Evolutionary conservation across 2,888 invertebrate species (phyloP).

Genomic region (Archaeoteleia sp.): DNA sequence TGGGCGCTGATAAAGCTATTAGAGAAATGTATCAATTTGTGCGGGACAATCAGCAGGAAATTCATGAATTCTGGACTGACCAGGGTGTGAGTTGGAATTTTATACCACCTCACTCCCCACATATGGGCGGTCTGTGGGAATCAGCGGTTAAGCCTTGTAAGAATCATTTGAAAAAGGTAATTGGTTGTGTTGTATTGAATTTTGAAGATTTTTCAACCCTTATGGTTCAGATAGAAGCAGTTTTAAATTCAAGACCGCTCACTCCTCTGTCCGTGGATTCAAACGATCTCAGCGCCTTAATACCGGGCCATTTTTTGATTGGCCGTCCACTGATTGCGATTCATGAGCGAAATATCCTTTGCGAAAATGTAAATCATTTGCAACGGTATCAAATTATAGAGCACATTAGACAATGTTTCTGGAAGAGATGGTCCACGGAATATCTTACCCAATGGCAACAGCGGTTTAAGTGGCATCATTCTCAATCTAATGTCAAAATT

Average conservation of each 20-base stretch:
- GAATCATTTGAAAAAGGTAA: conserved; percentile 42
- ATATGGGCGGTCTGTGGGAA: conserved; percentile 60
- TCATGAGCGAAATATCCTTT: conserved; percentile 19
- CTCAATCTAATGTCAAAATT: conserved; percentile 8
- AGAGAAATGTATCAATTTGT: neutral
- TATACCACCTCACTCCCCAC: conserved; percentile 54
- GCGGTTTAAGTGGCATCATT: conserved; percentile 26
- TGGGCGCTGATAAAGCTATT: conserved; percentile 33
- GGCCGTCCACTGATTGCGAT: conserved; percentile 21
- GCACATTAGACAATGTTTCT: conserved; percentile 37
- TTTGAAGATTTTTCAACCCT: conserved; percentile 52
- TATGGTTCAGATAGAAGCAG: conserved; percentile 29
- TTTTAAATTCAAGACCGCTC: conserved; percentile 41
- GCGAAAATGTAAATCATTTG: conserved; percentile 23
- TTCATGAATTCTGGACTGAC: conserved; percentile 9
- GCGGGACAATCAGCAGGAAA: neutral
- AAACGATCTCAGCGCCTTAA: conserved; percentile 23
- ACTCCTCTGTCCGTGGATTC: conserved; percentile 41
- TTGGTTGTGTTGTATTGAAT: conserved; percentile 21
- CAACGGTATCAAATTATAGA: conserved; percentile 42
- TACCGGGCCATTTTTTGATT: conserved; percentile 40
- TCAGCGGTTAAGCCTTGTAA: conserved; percentile 57
- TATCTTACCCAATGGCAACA: conserved; percentile 33
- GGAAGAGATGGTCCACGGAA: conserved; percentile 45
- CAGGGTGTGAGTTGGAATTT: conserved; percentile 55